These are phyloP conservation scores for Myrmecobius fasciatus DNA, from an alignment of 2,113 vertebrate species.

Conservation along the genomic window DNA sequence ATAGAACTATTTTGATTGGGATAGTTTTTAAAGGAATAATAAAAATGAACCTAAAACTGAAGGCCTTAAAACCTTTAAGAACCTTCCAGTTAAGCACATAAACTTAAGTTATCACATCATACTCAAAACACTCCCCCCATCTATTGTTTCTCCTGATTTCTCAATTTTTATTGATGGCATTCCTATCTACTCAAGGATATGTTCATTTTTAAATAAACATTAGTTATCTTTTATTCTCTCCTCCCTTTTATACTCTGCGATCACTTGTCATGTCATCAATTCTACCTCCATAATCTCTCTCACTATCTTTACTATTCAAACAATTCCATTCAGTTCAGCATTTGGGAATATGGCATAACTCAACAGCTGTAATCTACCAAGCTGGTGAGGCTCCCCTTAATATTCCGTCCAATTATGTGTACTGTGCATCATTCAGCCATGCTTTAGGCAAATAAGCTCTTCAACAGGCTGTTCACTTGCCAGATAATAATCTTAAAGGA, in stretches of 20 bases:
- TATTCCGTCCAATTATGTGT: neutral
- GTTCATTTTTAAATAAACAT: neutral
- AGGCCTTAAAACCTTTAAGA: neutral
- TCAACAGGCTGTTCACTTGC: neutral
- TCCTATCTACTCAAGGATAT: neutral
- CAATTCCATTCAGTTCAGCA: neutral
- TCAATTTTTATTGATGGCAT: neutral
- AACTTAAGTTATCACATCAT: neutral
- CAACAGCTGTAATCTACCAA: neutral
- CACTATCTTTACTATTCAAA: neutral
- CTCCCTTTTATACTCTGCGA: neutral
- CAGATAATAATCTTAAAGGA: neutral
- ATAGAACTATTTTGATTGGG: neutral
- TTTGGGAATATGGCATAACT: neutral
- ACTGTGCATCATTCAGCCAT: neutral
- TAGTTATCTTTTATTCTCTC: neutral
- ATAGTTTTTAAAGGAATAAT: constrained; percentile 15
- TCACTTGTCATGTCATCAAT: neutral
- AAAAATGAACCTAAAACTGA: neutral
- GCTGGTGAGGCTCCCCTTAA: neutral
- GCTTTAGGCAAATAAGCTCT: neutral
- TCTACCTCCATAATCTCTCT: neutral
- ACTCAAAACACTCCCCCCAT: neutral
- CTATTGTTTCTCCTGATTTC: neutral
- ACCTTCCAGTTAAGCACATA: neutral